These are phyloP conservation scores for Trogon melanurus DNA, from an alignment of 2,113 vertebrate genomes.

Conservation along the genomic window DNA sequence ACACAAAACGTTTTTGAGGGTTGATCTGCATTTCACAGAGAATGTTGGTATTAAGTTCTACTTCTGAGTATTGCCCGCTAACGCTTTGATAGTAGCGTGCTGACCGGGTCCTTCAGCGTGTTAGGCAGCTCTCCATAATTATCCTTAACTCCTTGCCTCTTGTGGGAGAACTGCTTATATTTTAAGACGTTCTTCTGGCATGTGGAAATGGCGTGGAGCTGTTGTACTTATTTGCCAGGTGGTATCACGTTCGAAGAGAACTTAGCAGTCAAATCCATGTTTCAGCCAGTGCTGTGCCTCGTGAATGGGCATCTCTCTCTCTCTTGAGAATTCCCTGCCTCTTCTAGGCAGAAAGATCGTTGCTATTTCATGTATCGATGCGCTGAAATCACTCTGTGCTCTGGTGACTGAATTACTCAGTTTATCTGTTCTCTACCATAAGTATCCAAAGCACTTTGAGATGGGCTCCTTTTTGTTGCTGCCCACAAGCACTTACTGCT, in stretches of 20 bases:
- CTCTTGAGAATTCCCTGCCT: background rate
- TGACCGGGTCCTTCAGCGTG: background rate
- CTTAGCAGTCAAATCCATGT: background rate
- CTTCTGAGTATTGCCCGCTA: background rate
- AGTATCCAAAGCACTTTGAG: background rate
- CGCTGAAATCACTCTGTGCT: background rate
- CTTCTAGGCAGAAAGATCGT: background rate
- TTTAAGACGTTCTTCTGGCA: background rate
- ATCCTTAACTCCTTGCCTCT: background rate
- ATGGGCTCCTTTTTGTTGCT: background rate
- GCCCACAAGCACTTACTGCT: background rate
- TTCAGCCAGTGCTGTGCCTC: background rate
- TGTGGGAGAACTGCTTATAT: background rate
- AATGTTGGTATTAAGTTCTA: background rate
- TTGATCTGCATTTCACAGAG: background rate
- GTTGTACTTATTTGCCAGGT: background rate
- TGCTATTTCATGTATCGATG: background rate
- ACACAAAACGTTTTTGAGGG: accelerated
- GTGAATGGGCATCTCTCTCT: background rate
- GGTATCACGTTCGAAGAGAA: background rate
- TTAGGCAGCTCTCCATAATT: background rate
- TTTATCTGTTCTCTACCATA: background rate
- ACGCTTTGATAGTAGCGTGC: background rate
- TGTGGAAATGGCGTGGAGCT: background rate
- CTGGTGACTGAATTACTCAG: background rate